Evolutionary conservation across 1,140 invertebrate species (phyloP).

Genomic region (Stratiolaelaps scimitus): DNA sequence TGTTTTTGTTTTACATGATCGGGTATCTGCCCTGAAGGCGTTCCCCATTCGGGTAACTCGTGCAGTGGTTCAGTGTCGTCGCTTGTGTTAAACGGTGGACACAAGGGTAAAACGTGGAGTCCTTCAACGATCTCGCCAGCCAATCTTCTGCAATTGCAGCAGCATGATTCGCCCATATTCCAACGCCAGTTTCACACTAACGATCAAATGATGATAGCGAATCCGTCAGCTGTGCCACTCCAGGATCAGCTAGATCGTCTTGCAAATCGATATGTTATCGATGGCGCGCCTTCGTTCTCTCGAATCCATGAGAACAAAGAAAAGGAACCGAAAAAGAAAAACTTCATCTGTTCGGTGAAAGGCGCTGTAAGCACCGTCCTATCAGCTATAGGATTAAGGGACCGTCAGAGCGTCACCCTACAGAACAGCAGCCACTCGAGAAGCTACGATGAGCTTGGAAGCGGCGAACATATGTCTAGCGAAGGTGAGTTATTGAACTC

Average conservation of each 20-base stretch:
- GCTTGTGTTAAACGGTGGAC: conserved; percentile 51
- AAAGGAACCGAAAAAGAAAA: background rate
- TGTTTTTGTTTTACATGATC: too few relatives aligned
- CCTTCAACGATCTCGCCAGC: conserved; percentile 54
- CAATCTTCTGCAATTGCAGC: conserved; percentile 59
- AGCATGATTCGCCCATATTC: conserved; percentile 54
- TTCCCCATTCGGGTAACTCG: too few relatives aligned
- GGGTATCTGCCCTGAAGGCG: too few relatives aligned
- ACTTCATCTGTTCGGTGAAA: conserved; percentile 2
- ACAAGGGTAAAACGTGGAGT: conserved; percentile 94
- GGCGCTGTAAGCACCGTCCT: background rate
- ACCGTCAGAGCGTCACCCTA: conserved; percentile 16
- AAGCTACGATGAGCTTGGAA: conserved; percentile 23
- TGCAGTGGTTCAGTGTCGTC: too few relatives aligned
- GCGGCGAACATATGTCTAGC: conserved; percentile 24
- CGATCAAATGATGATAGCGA: conserved; percentile 34
- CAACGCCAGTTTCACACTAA: conserved; percentile 38
- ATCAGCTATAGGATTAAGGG: conserved; percentile 7
- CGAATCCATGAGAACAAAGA: background rate
- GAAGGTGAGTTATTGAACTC: conserved; percentile 14
- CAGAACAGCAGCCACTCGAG: conserved; percentile 18
- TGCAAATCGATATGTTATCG: too few relatives aligned
- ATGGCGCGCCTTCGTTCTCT: too few relatives aligned
- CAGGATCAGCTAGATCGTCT: too few relatives aligned
- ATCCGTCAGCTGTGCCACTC: too few relatives aligned